A percentile compares a stretch with the other conserved stretches of the same genome.
phyloP scores from a whole-genome alignment of 2,888 invertebrate genomes.

The Caenorhabditis doughertyi region DNA sequence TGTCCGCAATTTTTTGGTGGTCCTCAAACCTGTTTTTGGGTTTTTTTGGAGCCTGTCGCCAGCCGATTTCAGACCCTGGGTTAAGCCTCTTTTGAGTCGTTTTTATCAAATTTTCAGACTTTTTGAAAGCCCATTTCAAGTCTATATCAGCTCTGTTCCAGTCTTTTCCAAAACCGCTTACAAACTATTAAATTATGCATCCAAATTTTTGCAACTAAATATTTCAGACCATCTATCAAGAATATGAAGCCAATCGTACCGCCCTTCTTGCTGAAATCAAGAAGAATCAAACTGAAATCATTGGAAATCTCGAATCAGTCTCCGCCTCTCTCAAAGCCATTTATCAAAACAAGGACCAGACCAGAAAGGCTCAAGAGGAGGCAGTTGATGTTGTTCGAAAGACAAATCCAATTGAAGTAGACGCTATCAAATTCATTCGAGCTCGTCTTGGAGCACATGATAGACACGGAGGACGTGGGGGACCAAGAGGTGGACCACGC shows the following conservation, averaged over 20 bases:
- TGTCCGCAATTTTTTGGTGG: too few species aligned
- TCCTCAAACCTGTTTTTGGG: too few species aligned
- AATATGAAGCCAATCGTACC: conserved; percentile 62
- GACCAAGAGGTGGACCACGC: too few species aligned
- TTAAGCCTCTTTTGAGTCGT: too few species aligned
- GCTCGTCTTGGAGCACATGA: conserved; percentile 4
- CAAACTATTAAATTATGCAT: too few species aligned
- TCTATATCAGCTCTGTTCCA: too few species aligned
- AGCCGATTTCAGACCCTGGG: too few species aligned
- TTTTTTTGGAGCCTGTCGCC: too few species aligned
- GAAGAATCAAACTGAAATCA: conserved; percentile 60
- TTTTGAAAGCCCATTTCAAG: too few species aligned
- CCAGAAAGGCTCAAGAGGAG: conserved; percentile 21
- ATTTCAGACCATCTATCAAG: conserved; percentile 50
- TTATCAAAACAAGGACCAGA: conserved; percentile 57
- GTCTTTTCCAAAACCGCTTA: not conserved
- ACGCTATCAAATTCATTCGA: conserved; percentile 35
- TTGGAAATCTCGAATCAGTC: conserved; percentile 54
- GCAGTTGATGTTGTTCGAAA: conserved; percentile 41
- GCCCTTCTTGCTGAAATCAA: conserved; percentile 50
- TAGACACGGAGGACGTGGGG: conserved; percentile 28
- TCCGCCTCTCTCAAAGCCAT: conserved; percentile 49
- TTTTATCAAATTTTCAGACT: too few species aligned
- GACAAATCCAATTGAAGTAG: conserved; percentile 21
- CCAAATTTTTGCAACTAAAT: too few species aligned